phyloP scores from a whole-genome alignment of 2,888 invertebrate genomes.

The Drosophila pegasa region DNA sequence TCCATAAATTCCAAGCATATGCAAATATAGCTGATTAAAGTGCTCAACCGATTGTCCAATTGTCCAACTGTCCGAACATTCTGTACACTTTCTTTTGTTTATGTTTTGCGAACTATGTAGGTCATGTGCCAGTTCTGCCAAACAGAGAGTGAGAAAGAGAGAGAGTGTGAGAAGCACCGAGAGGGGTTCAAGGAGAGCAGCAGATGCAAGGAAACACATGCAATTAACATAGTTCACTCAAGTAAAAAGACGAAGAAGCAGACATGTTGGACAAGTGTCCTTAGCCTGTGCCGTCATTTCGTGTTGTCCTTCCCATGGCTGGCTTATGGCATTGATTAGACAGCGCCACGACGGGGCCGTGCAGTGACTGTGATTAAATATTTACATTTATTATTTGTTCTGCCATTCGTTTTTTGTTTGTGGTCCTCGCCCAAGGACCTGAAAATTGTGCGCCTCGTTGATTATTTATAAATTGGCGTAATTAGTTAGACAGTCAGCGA shows the following conservation, averaged over 20 bases:
- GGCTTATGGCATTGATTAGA: slow-evolving; percentile 27
- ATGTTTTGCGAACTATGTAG: slow-evolving; percentile 58
- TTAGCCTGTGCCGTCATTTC: slow-evolving; percentile 17
- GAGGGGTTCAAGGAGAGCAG: neutral
- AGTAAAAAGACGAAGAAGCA: slow-evolving; percentile 14
- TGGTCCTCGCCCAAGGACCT: slow-evolving; percentile 64
- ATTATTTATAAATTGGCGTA: slow-evolving; percentile 75
- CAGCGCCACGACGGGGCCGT: slow-evolving; percentile 7
- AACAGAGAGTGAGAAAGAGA: neutral
- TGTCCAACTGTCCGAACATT: slow-evolving; percentile 21
- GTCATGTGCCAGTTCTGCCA: slow-evolving; percentile 68
- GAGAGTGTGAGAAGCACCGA: neutral
- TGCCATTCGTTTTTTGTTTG: slow-evolving; percentile 8
- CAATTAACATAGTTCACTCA: slow-evolving; percentile 52
- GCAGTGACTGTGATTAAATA: slow-evolving; percentile 24
- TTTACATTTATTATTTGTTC: slow-evolving; percentile 22
- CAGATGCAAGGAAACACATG: slow-evolving; percentile 21
- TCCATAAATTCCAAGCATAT: neutral
- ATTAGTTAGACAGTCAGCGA: slow-evolving; percentile 65
- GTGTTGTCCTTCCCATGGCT: neutral
- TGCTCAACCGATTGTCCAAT: slow-evolving; percentile 18
- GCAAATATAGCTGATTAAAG: neutral
- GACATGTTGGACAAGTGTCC: slow-evolving; percentile 31
- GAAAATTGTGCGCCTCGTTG: slow-evolving; percentile 68
- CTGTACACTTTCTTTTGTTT: slow-evolving; percentile 33